These are phyloP conservation scores for Deilephila elpenor DNA, from an alignment of 2,888 invertebrate species.

Conservation along the genomic window DNA sequence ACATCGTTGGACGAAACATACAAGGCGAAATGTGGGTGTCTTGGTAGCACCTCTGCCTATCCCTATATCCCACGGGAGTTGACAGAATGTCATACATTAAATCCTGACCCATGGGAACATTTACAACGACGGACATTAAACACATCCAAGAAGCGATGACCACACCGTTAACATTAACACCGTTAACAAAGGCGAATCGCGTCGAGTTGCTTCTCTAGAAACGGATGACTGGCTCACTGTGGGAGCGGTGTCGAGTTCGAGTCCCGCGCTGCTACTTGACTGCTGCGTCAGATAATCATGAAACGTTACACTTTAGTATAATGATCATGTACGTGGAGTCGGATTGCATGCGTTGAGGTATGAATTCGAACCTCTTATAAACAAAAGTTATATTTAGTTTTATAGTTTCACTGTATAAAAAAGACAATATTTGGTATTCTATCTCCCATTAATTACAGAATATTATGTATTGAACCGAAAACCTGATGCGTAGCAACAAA, in stretches of 20 bases:
- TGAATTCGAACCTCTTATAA: background rate
- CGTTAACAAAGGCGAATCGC: constrained; percentile 16
- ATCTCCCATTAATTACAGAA: no score
- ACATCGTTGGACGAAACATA: no score
- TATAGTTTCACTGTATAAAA: background rate
- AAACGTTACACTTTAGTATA: constrained; percentile 26
- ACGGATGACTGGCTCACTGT: constrained; percentile 46
- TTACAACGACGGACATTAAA: background rate
- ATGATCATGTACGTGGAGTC: background rate
- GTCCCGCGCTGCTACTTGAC: constrained; percentile 46
- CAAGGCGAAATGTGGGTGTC: no score
- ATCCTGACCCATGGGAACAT: background rate
- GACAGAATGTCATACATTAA: background rate
- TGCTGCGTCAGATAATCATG: constrained; percentile 20
- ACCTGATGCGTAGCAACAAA: no score
- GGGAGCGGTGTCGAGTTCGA: constrained; percentile 70
- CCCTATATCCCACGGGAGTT: no score
- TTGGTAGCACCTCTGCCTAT: no score
- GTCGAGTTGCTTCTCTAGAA: constrained; percentile 52
- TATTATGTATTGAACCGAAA: no score
- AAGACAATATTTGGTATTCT: no score
- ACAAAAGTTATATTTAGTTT: background rate
- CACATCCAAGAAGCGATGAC: constrained; percentile 19
- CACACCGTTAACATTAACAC: background rate
- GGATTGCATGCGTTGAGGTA: background rate